These are phyloP conservation scores for Habropoda laboriosa DNA, from an alignment of 1,140 invertebrate species.

Conservation along the genomic window DNA sequence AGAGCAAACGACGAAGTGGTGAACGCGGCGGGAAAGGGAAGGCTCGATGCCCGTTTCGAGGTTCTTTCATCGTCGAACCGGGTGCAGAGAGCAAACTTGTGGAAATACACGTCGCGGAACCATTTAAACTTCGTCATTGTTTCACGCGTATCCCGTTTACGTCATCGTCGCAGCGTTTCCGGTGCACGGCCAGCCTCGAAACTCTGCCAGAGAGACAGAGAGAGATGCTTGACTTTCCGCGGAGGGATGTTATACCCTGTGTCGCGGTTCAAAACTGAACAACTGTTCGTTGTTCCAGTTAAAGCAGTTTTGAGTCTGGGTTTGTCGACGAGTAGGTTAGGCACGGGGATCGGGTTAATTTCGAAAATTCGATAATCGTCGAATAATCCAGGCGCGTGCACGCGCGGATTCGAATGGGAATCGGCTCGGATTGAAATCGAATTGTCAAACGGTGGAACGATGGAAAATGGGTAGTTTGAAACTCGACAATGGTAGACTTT, in stretches of 20 bases:
- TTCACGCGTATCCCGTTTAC: constrained; percentile 4
- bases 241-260: neutral
- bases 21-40: too few species aligned
- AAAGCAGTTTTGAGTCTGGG: neutral
- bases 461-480: neutral
- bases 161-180: neutral
- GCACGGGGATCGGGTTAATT: constrained; percentile 14
- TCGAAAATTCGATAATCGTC: constrained; percentile 8
- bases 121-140: constrained; percentile 23
- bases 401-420: neutral
- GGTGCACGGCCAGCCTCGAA: neutral
- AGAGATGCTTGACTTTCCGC: neutral
- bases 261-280: neutral
- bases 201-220: neutral
- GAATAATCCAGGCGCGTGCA: neutral
- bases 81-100: neutral
- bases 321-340: neutral
- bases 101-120: neutral
- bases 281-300: neutral
- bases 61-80: neutral
- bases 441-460: too few species aligned
- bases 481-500: too few species aligned
- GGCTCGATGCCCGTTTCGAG: too few species aligned
- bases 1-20: too few species aligned
- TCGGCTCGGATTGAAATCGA: neutral